phyloP scores from a whole-genome alignment of 2,888 invertebrate species.

The Idaea straminata region DNA sequence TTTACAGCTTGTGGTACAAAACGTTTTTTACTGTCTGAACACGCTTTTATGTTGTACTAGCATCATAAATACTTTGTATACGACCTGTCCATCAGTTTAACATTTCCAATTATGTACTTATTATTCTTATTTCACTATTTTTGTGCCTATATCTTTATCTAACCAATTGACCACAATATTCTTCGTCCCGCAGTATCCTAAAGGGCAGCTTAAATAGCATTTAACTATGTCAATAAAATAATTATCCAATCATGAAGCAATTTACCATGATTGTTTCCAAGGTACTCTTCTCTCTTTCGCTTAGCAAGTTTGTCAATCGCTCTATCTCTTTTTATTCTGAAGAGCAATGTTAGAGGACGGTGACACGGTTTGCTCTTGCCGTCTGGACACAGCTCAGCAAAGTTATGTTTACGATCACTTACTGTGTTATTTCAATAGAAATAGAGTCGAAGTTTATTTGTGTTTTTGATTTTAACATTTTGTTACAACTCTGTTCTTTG shows the following conservation, averaged over 20 bases:
- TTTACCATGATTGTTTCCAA: constrained; percentile 66
- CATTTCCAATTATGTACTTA: too few species aligned
- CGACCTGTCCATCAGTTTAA: too few species aligned
- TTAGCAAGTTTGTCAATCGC: constrained; percentile 15
- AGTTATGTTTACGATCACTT: constrained; percentile 21
- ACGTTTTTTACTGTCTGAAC: too few species aligned
- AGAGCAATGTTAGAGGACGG: constrained; percentile 56
- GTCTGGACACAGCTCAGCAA: constrained; percentile 44
- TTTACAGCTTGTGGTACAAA: too few species aligned
- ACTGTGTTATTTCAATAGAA: fast-evolving
- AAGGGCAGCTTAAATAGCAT: constrained; percentile 54
- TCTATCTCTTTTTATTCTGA: constrained; percentile 41
- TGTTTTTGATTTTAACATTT: constrained; percentile 10
- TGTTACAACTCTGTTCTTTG: constrained; percentile 47
- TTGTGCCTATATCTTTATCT: background rate
- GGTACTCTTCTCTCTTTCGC: constrained; percentile 39
- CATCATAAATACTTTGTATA: too few species aligned
- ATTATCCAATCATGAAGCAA: constrained; percentile 78
- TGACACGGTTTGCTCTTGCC: constrained; percentile 52
- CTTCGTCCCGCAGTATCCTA: constrained; percentile 38
- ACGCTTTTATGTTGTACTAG: too few species aligned
- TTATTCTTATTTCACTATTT: too few species aligned
- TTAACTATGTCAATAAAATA: constrained; percentile 77
- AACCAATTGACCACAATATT: constrained; percentile 39
- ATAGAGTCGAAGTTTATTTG: constrained; percentile 23